Evolutionary conservation across 2,113 vertebrate species (phyloP).

Genomic region (Heloderma charlesbogerti): DNA sequence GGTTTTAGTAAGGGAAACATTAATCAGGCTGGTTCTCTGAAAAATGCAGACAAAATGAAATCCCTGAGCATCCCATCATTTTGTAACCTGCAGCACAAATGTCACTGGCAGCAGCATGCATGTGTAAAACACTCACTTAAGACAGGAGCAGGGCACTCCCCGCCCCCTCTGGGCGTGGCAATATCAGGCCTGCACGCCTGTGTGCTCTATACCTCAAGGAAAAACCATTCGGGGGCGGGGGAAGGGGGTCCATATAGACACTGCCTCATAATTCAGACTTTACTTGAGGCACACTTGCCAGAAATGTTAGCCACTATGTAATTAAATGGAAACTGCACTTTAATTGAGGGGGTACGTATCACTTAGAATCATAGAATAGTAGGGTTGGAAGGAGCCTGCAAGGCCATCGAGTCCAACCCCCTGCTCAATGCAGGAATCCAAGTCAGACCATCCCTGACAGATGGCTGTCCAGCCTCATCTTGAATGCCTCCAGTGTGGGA

Average conservation of each 20-base stretch:
- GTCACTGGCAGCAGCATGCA: neutral
- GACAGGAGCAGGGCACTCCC: neutral
- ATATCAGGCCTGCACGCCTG: neutral
- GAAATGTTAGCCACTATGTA: neutral
- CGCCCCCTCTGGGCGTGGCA: neutral
- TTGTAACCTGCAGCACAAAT: neutral
- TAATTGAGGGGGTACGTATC: neutral
- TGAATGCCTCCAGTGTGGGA: no score
- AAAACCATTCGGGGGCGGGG: neutral
- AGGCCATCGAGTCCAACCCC: no score
- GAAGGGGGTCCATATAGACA: no score
- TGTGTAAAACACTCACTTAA: no score
- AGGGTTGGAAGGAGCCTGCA: no score
- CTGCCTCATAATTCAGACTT: neutral
- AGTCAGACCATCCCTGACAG: no score
- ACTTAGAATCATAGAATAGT: no score
- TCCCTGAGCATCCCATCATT: neutral
- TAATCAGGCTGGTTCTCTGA: neutral
- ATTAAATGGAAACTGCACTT: neutral
- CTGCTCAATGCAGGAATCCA: no score
- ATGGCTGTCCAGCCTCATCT: no score
- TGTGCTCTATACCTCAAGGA: neutral
- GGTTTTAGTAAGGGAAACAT: neutral
- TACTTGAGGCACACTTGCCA: neutral
- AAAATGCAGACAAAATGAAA: neutral